Evolutionary conservation across 1,140 invertebrate genomes (phyloP), one percentile per base, ranked within the genome.

Genomic region (Octopus sinensis): DNA sequence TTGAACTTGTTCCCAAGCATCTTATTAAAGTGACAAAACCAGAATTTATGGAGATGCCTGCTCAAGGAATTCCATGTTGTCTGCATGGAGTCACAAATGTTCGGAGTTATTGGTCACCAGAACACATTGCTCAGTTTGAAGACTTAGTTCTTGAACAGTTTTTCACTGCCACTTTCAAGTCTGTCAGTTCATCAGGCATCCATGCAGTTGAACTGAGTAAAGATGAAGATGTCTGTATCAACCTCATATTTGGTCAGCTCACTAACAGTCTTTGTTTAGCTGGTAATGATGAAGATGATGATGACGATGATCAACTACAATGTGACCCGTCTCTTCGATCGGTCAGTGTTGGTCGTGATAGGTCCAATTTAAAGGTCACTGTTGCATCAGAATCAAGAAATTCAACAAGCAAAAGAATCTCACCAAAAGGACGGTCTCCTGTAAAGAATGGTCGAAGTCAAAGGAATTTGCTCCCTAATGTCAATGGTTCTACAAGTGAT

Each of bases 51-150:
- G 91, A 89, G 51, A 89, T 90, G 75, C 92, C 93, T 53, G 92
- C 93, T 0, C 95, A 96, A 90, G 95, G 95, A 0, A 92, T 96
- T 84, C 93, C 93, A 86, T 96, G 96, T 91, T 92, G 93, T 71
- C 80, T 89, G 82, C 56, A 30, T 85, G 86, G 84, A 82, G 84
- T 89, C 4, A 77, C 84, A 6, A 54, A 83, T 52, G 4, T 78
- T 5, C 86, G 87, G 62, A 85, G 86, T 43, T 88, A 85, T 56
- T 90, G 89, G 89, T 79, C 87, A 10, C 87, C 88, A 30, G 88
- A 90, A 76, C 83, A 86, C n/a, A 85, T 84, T 68, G 86, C 85
- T 23, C 83, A 89, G 81, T 90, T 89, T 85, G 86, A 88, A 79
- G 87, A 89, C 76, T 76, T 86, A 54, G 86, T 86, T 12, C 80